These are phyloP conservation scores for Saccostrea echinata DNA, from an alignment of 1,140 invertebrate species.

Conservation along the genomic window DNA sequence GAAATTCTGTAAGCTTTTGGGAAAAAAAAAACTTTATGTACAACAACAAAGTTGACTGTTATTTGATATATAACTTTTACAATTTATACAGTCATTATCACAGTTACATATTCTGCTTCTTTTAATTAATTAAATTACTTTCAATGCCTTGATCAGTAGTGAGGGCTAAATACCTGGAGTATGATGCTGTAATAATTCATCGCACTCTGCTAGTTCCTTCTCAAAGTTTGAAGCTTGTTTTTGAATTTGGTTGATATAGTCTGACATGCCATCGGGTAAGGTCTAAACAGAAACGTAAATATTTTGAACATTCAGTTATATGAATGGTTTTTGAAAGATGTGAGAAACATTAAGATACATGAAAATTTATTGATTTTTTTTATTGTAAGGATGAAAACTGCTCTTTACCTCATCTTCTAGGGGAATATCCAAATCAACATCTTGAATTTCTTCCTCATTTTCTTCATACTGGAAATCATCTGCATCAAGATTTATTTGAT, in stretches of 20 bases:
- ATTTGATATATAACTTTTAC: too few species aligned
- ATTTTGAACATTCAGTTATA: neutral
- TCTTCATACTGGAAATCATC: constrained; percentile 54
- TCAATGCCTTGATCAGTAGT: neutral
- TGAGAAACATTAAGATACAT: too few species aligned
- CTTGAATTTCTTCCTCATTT: constrained; percentile 33
- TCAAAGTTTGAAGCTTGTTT: constrained; percentile 65
- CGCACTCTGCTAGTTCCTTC: constrained; percentile 68
- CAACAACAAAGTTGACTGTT: too few species aligned
- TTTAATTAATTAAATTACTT: too few species aligned
- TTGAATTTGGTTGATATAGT: constrained; percentile 62
- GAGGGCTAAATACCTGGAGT: neutral
- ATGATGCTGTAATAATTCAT: constrained; percentile 58
- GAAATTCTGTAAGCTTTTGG: too few species aligned
- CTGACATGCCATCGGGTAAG: constrained; percentile 62
- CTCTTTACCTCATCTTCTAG: constrained; percentile 34
- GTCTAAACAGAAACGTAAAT: constrained; percentile 46
- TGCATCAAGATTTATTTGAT: constrained; percentile 62
- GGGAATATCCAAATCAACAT: constrained; percentile 33
- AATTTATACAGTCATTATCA: too few species aligned
- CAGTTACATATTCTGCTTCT: too few species aligned
- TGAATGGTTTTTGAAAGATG: neutral
- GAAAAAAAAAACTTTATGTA: too few species aligned
- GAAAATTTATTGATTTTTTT: neutral
- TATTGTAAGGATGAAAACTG: neutral